These are phyloP conservation scores for Cepaea hortensis DNA, from an alignment of 2,888 invertebrate genomes.

Conservation along the genomic window DNA sequence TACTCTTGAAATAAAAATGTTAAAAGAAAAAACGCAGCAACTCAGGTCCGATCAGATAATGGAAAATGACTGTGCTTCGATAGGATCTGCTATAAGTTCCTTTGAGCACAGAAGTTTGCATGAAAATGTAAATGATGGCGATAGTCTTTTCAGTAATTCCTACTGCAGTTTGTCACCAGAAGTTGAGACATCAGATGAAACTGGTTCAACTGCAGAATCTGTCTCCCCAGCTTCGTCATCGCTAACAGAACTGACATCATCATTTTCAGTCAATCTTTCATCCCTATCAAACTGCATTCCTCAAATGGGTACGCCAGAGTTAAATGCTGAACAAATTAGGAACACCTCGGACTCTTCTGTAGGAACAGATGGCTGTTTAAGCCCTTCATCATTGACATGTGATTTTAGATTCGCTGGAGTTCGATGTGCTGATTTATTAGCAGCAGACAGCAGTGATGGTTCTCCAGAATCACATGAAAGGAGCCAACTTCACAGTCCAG, in stretches of 20 bases:
- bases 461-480: not conserved
- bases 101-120: not conserved
- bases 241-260: not conserved
- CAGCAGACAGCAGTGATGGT: not conserved
- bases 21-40: not conserved
- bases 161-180: not conserved
- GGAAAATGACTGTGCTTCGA: not conserved
- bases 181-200: not conserved
- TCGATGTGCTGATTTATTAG: not conserved
- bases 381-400: too few species aligned
- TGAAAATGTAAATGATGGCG: not conserved
- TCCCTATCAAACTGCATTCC: not conserved
- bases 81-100: not conserved
- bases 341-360: not conserved
- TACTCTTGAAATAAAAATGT: constrained; percentile 34
- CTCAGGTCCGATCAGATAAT: not conserved
- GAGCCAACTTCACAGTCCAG: not conserved
- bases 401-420: not conserved
- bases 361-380: not conserved
- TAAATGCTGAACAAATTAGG: not conserved
- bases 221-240: not conserved
- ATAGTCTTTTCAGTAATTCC: not conserved
- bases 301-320: not conserved
- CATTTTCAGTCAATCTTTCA: not conserved
- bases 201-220: not conserved